Base-by-base conservation (phyloP, 2,113 vertebrate genomes). In the Grammomys dolichurus region DNA sequence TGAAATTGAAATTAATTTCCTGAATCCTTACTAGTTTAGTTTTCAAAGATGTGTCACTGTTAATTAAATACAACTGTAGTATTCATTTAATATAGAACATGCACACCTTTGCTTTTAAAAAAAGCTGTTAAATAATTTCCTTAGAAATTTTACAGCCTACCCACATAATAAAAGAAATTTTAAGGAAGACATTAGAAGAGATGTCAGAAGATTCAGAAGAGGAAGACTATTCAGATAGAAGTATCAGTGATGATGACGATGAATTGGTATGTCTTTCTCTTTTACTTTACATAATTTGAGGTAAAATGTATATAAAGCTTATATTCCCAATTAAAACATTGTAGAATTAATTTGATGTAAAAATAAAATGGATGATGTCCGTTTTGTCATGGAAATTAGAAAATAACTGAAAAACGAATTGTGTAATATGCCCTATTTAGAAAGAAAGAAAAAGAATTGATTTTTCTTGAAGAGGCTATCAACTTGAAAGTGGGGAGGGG, bases 141-240 rank as follows among this genome's bases (percentile, higher is more conserved):
- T 73, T 90, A 93, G 89, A 84, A 87, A 46, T 98, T 92, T 97
- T 94, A 78, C 91, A 98, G 95, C 78, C 77, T 87, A 40, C 69
- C 26, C 46, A 40, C 56, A 19, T 81, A 90, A 90, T 54, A 95
- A 92, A 93, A 89, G 72, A 93, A 81, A 93, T 76, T 93, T 90
- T 46, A n/a, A 93, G 78, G 36, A 89, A 92, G 40, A 81, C 81
- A 80, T 75, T 76, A 78, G 69, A 94, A 96, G 94, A 97, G 87
- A 98, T 98, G 98, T 98, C 97, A 72, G 96, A 98, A 95, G 97
- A 97, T 51, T 97, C 97, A 84, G 97, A 97, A 60, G 98, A 97
- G n/a, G 97, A 97, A 87, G 96, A 98, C 63, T 97, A 72, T 90
- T 97, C 93, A 84, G 98, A 97, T 46, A 92, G 89, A 93, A 96